phyloP scores from a whole-genome alignment of 2,113 vertebrate species.

The Atherinomorus stipes region DNA sequence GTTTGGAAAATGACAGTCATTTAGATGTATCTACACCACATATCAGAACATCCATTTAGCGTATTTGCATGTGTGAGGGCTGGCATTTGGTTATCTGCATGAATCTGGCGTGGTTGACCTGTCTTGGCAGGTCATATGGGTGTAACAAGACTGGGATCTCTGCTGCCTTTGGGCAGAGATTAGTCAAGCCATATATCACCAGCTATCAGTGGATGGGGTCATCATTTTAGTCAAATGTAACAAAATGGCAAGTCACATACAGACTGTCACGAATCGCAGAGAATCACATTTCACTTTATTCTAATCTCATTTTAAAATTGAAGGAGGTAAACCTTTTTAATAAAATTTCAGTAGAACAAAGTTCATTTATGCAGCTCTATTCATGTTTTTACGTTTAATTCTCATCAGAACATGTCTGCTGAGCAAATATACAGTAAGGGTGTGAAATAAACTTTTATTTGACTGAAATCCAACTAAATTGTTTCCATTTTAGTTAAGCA shows the following conservation, averaged over 20 bases:
- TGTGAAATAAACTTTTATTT: background rate
- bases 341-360: background rate
- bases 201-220: conserved; percentile 4
- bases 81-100: conserved; percentile 56
- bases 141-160: conserved; percentile 23
- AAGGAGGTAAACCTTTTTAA: no score
- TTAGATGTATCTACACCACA: conserved; percentile 1
- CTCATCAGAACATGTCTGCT: no score
- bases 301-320: background rate
- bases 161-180: conserved; percentile 28
- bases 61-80: conserved; percentile 54
- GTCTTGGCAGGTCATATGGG: conserved; percentile 47
- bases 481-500: no score
- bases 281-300: background rate
- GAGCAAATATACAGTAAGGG: no score
- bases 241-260: background rate
- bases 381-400: no score
- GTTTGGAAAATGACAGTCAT: conserved; percentile 1
- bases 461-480: background rate
- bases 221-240: conserved; percentile 7
- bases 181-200: conserved; percentile 35
- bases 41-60: conserved; percentile 32
- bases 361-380: no score
- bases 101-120: conserved; percentile 32
- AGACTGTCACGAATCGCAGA: background rate